Percentiles rank a stretch among this genome's conserved stretches.
Conservation (phyloP, 2,888 invertebrate species). For the Xanthia icteritia region DNA sequence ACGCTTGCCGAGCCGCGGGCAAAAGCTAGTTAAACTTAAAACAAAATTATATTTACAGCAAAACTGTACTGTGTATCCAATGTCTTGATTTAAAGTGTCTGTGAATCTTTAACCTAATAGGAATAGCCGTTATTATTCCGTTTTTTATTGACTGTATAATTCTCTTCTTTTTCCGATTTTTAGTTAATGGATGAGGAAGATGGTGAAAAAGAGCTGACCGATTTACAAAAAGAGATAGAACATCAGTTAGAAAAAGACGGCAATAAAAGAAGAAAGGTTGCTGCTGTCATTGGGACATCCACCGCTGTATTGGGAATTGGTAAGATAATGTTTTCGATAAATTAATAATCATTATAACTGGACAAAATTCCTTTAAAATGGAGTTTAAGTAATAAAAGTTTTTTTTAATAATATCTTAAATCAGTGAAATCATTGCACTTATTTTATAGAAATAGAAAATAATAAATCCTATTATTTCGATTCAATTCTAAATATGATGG, state of each 20-base stretch:
- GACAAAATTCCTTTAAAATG: background rate
- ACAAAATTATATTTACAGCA: no score
- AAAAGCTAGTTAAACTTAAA: no score
- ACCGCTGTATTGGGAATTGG: slow-evolving; percentile 63
- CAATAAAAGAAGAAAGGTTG: slow-evolving; percentile 80
- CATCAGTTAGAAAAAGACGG: slow-evolving; percentile 93
- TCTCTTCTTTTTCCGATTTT: slow-evolving; percentile 43
- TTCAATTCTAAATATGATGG: background rate
- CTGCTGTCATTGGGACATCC: slow-evolving; percentile 59
- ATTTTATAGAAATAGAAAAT: background rate
- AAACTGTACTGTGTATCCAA: no score
- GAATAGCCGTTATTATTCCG: background rate
- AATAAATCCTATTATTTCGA: background rate
- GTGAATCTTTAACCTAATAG: background rate
- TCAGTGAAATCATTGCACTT: background rate
- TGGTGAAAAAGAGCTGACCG: slow-evolving; percentile 92
- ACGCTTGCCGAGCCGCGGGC: no score
- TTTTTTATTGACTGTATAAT: background rate
- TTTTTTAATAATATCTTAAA: background rate
- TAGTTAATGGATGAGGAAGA: slow-evolving; percentile 91
- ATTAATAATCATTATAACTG: background rate
- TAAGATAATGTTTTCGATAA: slow-evolving; percentile 23
- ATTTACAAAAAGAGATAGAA: slow-evolving; percentile 97
- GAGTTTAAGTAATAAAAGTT: background rate
- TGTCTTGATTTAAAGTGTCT: no score